Evolutionary conservation across 2,888 invertebrate species (phyloP).

Genomic region (Clivina fossor): DNA sequence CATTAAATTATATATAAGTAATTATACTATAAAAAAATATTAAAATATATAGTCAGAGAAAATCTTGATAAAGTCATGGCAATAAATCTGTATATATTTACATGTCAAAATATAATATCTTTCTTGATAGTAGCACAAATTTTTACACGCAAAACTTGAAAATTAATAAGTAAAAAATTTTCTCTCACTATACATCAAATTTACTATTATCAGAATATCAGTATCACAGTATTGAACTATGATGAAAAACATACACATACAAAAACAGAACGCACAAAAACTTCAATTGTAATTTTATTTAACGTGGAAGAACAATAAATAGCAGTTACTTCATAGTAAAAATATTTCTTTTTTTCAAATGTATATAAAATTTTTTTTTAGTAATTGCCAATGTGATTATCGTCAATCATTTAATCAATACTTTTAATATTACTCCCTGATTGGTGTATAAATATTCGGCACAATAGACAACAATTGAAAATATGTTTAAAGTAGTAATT

Average conservation of each 20-base stretch:
- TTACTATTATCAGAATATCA: conserved; percentile 17
- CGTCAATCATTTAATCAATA: conserved; percentile 31
- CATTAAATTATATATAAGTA: conserved; percentile 9
- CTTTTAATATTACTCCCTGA: conserved; percentile 31
- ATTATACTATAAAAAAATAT: no score
- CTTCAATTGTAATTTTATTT: conserved; percentile 14
- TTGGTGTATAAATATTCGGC: conserved; percentile 29
- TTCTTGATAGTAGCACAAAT: no score
- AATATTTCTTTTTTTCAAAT: conserved; percentile 32
- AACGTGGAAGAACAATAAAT: conserved; percentile 31
- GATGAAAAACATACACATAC: conserved; percentile 30
- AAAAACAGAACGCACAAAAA: conserved; percentile 26
- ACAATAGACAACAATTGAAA: conserved; percentile 22
- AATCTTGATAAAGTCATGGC: background rate
- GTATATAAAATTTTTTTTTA: conserved; percentile 28
- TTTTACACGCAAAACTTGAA: no score
- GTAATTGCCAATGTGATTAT: conserved; percentile 32
- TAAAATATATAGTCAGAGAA: conserved; percentile 20
- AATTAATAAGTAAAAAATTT: conserved; percentile 1
- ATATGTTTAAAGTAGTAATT: no score
- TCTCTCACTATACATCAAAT: conserved; percentile 19
- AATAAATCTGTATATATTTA: background rate
- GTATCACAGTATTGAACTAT: conserved; percentile 30
- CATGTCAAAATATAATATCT: no score
- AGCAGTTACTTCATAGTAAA: conserved; percentile 33